These are phyloP conservation scores for Sminthopsis crassicaudata DNA, from an alignment of 2,113 vertebrate genomes.

Conservation along the genomic window DNA sequence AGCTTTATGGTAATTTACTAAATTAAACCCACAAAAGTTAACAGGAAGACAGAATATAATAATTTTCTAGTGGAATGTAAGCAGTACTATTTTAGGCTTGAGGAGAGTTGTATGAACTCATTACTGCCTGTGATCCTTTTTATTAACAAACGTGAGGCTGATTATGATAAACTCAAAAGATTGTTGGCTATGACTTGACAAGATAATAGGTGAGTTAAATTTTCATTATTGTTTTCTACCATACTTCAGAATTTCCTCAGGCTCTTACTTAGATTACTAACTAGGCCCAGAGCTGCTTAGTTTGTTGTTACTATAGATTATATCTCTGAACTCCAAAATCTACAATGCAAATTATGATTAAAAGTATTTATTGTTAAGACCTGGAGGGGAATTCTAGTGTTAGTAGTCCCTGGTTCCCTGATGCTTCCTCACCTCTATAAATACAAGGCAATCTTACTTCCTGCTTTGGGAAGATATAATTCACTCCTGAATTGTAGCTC, in stretches of 20 bases:
- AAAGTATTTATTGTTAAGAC: background rate
- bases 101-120: background rate
- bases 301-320: conserved; percentile 43
- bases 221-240: background rate
- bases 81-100: background rate
- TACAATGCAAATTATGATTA: conserved; percentile 40
- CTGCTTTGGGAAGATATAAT: conserved; percentile 28
- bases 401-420: background rate
- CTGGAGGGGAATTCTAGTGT: background rate
- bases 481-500: conserved; percentile 63
- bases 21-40: conserved; percentile 8
- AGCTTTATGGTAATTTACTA: background rate
- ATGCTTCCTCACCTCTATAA: conserved; percentile 22
- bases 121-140: background rate
- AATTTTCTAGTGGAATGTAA: conserved; percentile 36
- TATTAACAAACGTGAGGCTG: background rate
- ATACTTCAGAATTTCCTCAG: background rate
- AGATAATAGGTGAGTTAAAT: background rate
- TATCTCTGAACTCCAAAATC: conserved; percentile 15
- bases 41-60: background rate
- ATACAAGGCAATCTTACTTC: conserved; percentile 55
- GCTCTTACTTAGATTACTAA: background rate
- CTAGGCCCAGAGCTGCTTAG: background rate
- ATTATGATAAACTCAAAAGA: background rate
- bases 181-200: background rate